Base-by-base conservation (phyloP, 64 coral and sea anemone genomes). In the Dendronephthya gigantea region DNA sequence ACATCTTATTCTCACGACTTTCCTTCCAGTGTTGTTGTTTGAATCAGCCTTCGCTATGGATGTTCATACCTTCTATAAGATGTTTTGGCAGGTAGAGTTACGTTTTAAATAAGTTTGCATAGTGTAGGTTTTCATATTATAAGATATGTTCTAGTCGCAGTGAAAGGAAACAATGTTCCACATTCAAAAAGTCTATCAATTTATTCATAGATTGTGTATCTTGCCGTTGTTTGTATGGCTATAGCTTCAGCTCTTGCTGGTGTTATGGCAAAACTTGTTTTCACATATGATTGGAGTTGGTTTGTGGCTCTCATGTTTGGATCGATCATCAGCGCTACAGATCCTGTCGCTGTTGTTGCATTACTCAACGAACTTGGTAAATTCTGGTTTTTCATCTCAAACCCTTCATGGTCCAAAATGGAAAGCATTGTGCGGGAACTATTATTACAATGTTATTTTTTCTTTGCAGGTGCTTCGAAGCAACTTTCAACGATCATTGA, bases 21-120 rank as follows among this genome's bases (percentile, higher is more conserved):
- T 96, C 68, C 83, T 96, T 16, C 94, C 94, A 23, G 94, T 96
- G 55, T 89, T 96, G 0, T 88, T 96, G 0, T 96, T 96, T 83
- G 94, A 96, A 81, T 96, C 94, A 7, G 94, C 94, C 13, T 96
- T 96, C 83, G 94, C 94, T 8, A 96, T 96, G 94, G 94, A 96
- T 76, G 94, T 96, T 9, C 94, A 96, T 51, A 96, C 92, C 3
- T 96, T 96, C 50, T 96, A 96, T 87, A 90, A 92, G 40, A 90
- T 96, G 86, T 96, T 96, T 81, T 96, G 90, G 38, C 94, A 96
- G 72, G 72, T 79, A 79, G 29, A 66, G 29, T 66, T 17, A 6
- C 5, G 58, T 8, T 3, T 66, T 30, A 8, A n/a, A 66, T 30
- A 3, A 66, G 3, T 66, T 30, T n/a, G n/a, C n/a, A n/a, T n/a